A percentile compares a stretch with the other conserved stretches of the same genome.
phyloP scores from a whole-genome alignment of 2,113 vertebrate genomes.

The Apus apus region DNA sequence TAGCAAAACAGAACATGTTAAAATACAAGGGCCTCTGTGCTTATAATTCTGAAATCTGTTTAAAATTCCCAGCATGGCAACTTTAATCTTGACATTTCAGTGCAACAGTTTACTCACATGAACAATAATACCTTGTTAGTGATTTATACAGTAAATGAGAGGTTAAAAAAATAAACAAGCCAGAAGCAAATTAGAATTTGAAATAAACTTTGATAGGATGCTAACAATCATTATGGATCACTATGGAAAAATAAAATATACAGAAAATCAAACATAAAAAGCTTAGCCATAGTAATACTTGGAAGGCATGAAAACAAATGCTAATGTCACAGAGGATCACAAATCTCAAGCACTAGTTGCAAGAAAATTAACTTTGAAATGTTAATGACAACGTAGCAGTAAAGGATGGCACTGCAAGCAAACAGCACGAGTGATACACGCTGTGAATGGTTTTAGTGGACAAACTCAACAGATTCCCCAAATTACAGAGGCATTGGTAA shows the following conservation, averaged over 20 bases:
- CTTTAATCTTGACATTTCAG: slow-evolving; percentile 16
- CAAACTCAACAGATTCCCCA: slow-evolving; percentile 66
- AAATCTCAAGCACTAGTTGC: slow-evolving; percentile 64
- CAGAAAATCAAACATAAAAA: slow-evolving; percentile 59
- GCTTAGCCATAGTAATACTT: slow-evolving; percentile 38
- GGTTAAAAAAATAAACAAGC: slow-evolving; percentile 66
- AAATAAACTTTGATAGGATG: slow-evolving; percentile 45
- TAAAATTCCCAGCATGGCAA: neutral
- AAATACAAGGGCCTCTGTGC: neutral
- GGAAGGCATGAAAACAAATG: slow-evolving; percentile 61
- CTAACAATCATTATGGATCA: slow-evolving; percentile 36
- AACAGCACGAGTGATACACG: slow-evolving; percentile 62
- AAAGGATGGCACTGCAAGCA: slow-evolving; percentile 74
- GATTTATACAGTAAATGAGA: slow-evolving; percentile 34
- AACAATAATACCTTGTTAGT: slow-evolving; percentile 73
- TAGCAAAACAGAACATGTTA: neutral
- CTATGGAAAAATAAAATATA: slow-evolving; percentile 58
- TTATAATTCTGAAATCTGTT: neutral
- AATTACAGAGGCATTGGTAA: slow-evolving; percentile 77
- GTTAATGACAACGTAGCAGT: slow-evolving; percentile 75
- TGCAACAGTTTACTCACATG: neutral
- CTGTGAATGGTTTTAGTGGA: slow-evolving; percentile 63
- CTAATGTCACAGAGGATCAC: slow-evolving; percentile 15
- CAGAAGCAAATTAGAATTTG: slow-evolving; percentile 61
- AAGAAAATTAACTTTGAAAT: slow-evolving; percentile 68